Evolutionary conservation across 2,888 invertebrate genomes (phyloP).

Genomic region (Polymixis flavicincta): DNA sequence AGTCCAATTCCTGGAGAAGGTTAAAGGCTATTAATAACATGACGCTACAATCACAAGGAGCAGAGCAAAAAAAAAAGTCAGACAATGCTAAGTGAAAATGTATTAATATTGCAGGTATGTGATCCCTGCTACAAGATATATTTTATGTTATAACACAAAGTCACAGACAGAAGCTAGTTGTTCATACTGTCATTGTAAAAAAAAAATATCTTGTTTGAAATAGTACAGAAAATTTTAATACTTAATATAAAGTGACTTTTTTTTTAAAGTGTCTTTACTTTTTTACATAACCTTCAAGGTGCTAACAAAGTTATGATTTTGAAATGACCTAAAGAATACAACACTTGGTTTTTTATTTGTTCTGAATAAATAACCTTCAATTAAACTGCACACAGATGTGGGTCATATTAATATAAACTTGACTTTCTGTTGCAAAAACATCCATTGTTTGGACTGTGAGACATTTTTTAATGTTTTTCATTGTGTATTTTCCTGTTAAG

Average conservation of each 20-base stretch:
- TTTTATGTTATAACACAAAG: too few species aligned
- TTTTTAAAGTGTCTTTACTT: not conserved
- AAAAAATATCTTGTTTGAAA: not conserved
- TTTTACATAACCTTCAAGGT: conserved; percentile 36
- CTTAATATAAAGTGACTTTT: not conserved
- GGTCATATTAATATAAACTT: conserved; percentile 2
- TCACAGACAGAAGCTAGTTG: not conserved
- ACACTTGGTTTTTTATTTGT: conserved; percentile 8
- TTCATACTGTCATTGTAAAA: not conserved
- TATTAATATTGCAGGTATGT: too few species aligned
- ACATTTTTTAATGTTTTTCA: conserved; percentile 19
- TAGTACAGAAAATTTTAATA: not conserved
- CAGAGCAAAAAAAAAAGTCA: too few species aligned
- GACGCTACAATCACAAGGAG: too few species aligned
- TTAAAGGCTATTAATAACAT: too few species aligned
- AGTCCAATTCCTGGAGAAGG: too few species aligned
- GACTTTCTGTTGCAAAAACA: conserved; percentile 3
- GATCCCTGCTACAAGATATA: too few species aligned
- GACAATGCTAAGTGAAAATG: too few species aligned
- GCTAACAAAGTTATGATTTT: conserved; percentile 30
- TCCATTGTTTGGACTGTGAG: conserved; percentile 44
- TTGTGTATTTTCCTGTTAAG: conserved; percentile 26
- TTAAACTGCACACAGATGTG: conserved; percentile 16
- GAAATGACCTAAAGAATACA: conserved; percentile 29
- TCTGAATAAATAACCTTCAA: not conserved